Evolutionary conservation across 2,797 vertebrate species (phyloP).

Genomic region (Morus bassanus): DNA sequence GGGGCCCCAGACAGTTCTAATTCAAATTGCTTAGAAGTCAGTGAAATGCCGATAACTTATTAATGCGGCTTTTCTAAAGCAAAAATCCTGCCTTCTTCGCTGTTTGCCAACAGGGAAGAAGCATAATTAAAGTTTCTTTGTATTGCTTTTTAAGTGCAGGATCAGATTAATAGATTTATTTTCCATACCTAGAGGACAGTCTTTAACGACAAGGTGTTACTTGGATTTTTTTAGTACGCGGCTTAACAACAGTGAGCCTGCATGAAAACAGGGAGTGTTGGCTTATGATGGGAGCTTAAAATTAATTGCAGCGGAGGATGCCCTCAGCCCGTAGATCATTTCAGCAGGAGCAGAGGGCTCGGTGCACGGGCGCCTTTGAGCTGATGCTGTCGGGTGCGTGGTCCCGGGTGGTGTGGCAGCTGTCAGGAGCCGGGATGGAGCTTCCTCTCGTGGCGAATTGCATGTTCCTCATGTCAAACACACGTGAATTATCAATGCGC

Average conservation of each 20-base stretch:
- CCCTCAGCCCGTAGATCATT: background rate
- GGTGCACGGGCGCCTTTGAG: background rate
- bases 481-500: background rate
- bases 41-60: background rate
- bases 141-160: background rate
- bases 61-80: background rate
- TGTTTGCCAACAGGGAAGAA: background rate
- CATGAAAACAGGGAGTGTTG: background rate
- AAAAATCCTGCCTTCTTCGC: background rate
- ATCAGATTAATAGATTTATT: background rate
- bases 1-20: background rate
- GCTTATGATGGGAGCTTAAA: background rate
- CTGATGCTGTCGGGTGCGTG: background rate
- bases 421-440: background rate
- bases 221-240: background rate
- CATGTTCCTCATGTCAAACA: background rate
- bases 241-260: background rate
- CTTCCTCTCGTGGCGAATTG: background rate
- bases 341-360: rapidly evolving
- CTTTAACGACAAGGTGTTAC: background rate
- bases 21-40: background rate
- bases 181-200: background rate
- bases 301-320: background rate
- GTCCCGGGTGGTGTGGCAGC: background rate
- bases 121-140: background rate